A percentile compares a stretch with the other conserved stretches of the same genome.
Evolutionary conservation across 92 coral and sea anemone species (phyloP).

Genomic region (Porites lobata): DNA sequence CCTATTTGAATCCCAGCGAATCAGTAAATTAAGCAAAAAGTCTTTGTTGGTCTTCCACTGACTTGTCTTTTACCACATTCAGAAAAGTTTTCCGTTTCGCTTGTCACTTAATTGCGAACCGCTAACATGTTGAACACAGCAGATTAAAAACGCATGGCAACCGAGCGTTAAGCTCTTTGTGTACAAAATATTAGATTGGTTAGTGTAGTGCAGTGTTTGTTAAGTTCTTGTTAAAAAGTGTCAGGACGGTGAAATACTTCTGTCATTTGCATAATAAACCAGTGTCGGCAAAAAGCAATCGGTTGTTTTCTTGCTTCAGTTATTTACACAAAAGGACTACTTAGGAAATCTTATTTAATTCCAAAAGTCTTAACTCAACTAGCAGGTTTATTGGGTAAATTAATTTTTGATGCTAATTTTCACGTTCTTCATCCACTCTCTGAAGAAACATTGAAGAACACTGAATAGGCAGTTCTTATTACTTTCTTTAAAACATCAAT

Average conservation of each 20-base stretch:
- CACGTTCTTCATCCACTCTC: no score
- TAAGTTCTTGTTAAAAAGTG: not conserved
- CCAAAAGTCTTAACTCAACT: not conserved
- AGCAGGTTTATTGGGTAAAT: not conserved
- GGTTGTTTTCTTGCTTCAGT: not conserved
- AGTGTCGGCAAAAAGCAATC: not conserved
- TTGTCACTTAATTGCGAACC: not conserved
- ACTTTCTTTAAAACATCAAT: no score
- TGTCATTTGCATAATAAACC: not conserved
- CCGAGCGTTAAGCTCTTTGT: slow-evolving; percentile 3
- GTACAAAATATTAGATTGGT: slow-evolving; percentile 17
- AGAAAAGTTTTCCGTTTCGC: not conserved
- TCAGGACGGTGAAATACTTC: slow-evolving; percentile 6
- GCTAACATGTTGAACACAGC: not conserved
- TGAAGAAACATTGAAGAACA: not conserved
- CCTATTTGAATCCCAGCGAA: slow-evolving; percentile 6
- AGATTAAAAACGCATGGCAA: not conserved
- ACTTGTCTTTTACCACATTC: not conserved
- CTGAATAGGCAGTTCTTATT: no score
- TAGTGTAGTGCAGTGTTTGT: not conserved
- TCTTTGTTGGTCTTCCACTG: no score
- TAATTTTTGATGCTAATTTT: not conserved
- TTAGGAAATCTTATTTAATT: not conserved
- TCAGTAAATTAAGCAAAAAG: not conserved
- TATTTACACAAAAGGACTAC: not conserved